A percentile compares a stretch with the other conserved stretches of the same genome.
phyloP scores from a whole-genome alignment of 2,797 vertebrate species.

The Vipera ursinii region DNA sequence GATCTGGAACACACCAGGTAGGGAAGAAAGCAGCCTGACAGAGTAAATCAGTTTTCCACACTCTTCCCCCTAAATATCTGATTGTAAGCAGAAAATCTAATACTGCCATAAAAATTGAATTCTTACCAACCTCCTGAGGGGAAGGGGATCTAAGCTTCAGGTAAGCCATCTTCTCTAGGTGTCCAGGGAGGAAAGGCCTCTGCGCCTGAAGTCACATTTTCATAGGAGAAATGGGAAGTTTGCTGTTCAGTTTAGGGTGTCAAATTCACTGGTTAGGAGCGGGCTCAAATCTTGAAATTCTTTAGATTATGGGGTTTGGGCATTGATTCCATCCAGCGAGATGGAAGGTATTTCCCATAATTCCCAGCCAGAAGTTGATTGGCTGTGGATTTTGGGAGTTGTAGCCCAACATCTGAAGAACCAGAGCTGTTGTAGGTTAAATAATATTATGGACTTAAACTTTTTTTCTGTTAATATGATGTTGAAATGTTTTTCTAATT shows the following conservation, averaged over 20 bases:
- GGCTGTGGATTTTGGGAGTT: neutral
- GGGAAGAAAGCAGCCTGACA: neutral
- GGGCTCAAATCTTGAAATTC: neutral
- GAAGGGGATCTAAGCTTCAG: neutral
- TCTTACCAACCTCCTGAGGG: neutral
- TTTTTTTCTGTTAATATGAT: neutral
- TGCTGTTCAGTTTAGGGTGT: neutral
- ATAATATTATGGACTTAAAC: neutral
- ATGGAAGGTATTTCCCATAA: neutral
- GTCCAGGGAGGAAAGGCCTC: neutral
- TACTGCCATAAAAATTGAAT: neutral
- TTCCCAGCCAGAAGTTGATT: neutral
- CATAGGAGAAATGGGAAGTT: too few relatives aligned
- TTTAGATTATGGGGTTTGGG: neutral
- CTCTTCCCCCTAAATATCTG: neutral
- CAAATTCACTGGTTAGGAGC: neutral
- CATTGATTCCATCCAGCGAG: neutral
- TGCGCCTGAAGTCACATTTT: neutral
- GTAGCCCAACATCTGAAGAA: neutral
- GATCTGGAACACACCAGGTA: neutral
- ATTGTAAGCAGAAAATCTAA: neutral
- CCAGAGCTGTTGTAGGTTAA: neutral
- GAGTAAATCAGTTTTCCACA: neutral
- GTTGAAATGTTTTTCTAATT: slow-evolving; percentile 1
- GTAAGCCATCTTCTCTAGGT: neutral